phyloP scores from a whole-genome alignment of 2,113 vertebrate genomes.

The Hoplias malabaricus region DNA sequence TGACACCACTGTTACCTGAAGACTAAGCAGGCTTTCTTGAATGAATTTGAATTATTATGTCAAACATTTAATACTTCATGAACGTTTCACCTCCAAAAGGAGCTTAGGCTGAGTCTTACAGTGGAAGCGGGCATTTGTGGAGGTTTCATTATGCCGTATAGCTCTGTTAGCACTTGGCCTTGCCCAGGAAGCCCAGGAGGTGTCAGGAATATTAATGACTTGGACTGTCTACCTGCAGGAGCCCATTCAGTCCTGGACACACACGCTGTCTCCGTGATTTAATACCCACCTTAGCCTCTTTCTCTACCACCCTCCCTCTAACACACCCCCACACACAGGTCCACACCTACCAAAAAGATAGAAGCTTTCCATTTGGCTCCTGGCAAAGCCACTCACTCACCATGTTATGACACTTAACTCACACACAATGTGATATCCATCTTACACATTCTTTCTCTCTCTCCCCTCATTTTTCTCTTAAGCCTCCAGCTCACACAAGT shows the following conservation, averaged over 20 bases:
- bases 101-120: background rate
- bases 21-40: background rate
- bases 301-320: constrained; percentile 23
- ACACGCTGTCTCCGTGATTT: constrained; percentile 56
- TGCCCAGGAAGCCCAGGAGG: constrained; percentile 48
- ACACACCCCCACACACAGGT: constrained; percentile 9
- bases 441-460: background rate
- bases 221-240: constrained; percentile 54
- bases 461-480: background rate
- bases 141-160: constrained; percentile 18
- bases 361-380: background rate
- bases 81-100: background rate
- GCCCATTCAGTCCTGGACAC: constrained; percentile 52
- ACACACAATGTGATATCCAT: background rate
- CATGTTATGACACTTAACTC: background rate
- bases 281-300: constrained; percentile 44
- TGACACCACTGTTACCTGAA: background rate
- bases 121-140: background rate
- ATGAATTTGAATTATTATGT: background rate
- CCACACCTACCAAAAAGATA: background rate
- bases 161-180: constrained; percentile 27
- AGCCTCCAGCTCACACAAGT: background rate
- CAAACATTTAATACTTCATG: background rate
- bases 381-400: background rate
- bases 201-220: constrained; percentile 61